Conservation (phyloP, 2,113 vertebrate species). For the Hydropotes inermis region DNA sequence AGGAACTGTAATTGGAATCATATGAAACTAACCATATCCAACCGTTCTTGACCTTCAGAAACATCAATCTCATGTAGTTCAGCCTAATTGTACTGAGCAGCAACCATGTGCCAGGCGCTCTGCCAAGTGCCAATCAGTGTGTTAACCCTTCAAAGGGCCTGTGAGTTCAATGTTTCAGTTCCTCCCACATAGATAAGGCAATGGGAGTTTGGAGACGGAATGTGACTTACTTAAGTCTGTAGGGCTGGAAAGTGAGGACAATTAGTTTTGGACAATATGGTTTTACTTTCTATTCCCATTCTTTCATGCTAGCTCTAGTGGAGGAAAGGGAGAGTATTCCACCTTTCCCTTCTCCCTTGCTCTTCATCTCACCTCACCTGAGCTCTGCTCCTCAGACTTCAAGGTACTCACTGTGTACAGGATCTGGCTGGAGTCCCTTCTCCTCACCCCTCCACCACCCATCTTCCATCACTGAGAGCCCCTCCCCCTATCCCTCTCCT, state of each 20-base stretch:
- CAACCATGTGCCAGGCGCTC: neutral
- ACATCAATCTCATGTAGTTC: neutral
- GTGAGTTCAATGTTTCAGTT: neutral
- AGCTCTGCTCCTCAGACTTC: too few relatives aligned
- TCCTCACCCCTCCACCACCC: neutral
- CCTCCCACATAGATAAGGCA: neutral
- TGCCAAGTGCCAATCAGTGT: neutral
- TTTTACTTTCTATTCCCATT: neutral
- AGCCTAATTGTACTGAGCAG: neutral
- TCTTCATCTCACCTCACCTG: neutral
- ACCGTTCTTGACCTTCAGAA: neutral
- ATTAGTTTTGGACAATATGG: neutral
- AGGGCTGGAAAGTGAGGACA: neutral
- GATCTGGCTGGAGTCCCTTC: neutral
- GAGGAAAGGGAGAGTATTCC: neutral
- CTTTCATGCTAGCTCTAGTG: neutral
- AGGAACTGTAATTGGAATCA: neutral
- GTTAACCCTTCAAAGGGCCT: neutral
- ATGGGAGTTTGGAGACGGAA: accelerated
- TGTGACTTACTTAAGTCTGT: neutral
- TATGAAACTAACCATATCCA: neutral
- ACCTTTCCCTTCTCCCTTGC: neutral
- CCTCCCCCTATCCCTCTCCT: neutral
- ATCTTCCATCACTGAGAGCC: neutral
- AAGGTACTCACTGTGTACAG: neutral